phyloP scores from a whole-genome alignment of 2,888 invertebrate genomes.

The Camponotus fellah region DNA sequence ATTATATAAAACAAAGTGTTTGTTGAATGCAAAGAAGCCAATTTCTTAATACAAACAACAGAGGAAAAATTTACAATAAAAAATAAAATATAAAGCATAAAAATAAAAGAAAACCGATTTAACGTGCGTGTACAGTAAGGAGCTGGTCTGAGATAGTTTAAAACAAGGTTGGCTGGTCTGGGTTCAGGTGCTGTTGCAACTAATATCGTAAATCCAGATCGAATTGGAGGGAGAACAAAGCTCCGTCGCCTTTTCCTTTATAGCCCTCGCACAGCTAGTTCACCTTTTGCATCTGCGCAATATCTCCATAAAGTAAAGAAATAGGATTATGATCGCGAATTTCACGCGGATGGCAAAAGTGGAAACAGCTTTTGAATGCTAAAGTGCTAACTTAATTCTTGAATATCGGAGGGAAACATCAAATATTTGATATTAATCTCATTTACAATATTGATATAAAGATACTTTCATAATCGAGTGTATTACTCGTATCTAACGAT shows the following conservation, averaged over 20 bases:
- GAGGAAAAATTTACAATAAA: constrained; percentile 42
- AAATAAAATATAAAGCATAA: constrained; percentile 69
- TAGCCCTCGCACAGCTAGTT: constrained; percentile 64
- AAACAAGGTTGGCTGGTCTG: constrained; percentile 67
- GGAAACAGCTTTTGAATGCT: constrained; percentile 35
- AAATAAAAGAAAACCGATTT: constrained; percentile 76
- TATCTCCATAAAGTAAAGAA: constrained; percentile 74
- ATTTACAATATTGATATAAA: constrained; percentile 8
- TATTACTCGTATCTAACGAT: background rate
- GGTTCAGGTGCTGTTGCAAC: constrained; percentile 83
- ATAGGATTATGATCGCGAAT: constrained; percentile 77
- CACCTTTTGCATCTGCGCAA: constrained; percentile 76
- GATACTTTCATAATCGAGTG: background rate
- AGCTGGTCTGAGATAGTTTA: constrained; percentile 71
- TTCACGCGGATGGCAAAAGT: constrained; percentile 52
- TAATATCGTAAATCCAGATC: constrained; percentile 84
- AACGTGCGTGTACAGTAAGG: constrained; percentile 68
- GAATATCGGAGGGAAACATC: background rate
- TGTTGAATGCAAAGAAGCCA: constrained; percentile 40
- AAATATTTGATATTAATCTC: constrained; percentile 6
- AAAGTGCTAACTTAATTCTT: constrained; percentile 33
- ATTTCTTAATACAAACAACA: constrained; percentile 55
- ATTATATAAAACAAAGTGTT: constrained; percentile 46
- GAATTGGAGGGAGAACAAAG: constrained; percentile 77
- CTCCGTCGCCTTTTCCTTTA: constrained; percentile 61